Evolutionary conservation across 2,797 vertebrate genomes (phyloP).

Genomic region (Geotrypetes seraphini): DNA sequence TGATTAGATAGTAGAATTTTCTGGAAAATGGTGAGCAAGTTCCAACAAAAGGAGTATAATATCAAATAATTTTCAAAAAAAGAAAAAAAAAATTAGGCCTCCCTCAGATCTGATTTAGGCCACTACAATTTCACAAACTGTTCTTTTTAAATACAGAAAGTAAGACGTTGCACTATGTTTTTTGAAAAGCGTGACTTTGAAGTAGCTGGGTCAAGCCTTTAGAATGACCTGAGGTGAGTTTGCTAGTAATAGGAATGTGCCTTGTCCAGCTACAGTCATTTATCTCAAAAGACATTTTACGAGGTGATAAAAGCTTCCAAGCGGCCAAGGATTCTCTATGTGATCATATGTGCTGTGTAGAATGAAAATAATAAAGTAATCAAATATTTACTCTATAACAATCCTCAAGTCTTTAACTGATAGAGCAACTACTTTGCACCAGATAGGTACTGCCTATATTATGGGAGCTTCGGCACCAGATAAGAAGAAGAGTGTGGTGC

Average conservation of each 20-base stretch:
- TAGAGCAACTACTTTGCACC: conserved; percentile 42
- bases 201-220: conserved; percentile 29
- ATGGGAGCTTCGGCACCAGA: no score
- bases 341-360: conserved; percentile 45
- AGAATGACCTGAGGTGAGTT: conserved; percentile 25
- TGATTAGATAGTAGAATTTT: conserved; percentile 3
- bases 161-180: conserved; percentile 44
- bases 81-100: no score
- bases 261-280: conserved; percentile 38
- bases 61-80: no score
- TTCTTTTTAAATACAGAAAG: conserved; percentile 29
- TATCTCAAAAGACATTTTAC: conserved; percentile 53
- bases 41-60: conserved; percentile 14
- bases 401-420: conserved; percentile 39
- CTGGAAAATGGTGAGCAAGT: conserved; percentile 9
- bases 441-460: no score
- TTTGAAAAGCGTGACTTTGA: conserved; percentile 35
- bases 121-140: conserved; percentile 23
- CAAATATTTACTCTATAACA: conserved; percentile 58
- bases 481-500: no score
- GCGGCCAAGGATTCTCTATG: conserved; percentile 57
- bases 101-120: conserved; percentile 16
- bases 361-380: conserved; percentile 58
- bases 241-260: conserved; percentile 36
- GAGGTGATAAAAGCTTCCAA: conserved; percentile 61